phyloP scores from a whole-genome alignment of 2,888 invertebrate genomes.

The Anthrax anthrax region DNA sequence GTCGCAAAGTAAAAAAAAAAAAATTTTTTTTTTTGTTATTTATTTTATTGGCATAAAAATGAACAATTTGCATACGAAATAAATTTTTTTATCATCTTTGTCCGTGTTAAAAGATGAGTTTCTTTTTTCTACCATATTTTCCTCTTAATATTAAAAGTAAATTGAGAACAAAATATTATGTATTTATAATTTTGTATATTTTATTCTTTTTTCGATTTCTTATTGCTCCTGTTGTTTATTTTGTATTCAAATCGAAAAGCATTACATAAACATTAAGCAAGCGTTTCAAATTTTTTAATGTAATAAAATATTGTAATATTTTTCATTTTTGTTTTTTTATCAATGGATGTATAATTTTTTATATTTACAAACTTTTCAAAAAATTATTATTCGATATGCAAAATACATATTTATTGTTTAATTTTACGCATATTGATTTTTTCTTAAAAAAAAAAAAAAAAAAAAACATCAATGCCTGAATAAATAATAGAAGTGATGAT shows the following conservation, averaged over 20 bases:
- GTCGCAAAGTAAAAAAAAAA: background rate
- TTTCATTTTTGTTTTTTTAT: too few relatives aligned
- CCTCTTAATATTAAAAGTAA: too few relatives aligned
- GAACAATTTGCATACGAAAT: background rate
- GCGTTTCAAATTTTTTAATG: background rate
- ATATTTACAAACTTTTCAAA: too few relatives aligned
- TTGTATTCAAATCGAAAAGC: background rate
- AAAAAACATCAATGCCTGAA: background rate
- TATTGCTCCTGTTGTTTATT: too few relatives aligned
- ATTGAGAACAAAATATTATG: too few relatives aligned
- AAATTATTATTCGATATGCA: background rate
- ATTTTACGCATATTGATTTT: background rate
- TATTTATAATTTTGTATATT: too few relatives aligned
- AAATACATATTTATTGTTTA: background rate
- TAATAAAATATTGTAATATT: background rate
- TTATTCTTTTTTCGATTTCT: too few relatives aligned
- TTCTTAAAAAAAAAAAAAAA: too few relatives aligned
- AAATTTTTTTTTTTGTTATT: background rate
- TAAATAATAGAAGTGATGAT: background rate
- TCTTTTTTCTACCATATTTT: too few relatives aligned
- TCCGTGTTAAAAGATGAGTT: too few relatives aligned
- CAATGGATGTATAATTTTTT: too few relatives aligned
- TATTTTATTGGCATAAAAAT: background rate
- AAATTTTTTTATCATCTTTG: background rate
- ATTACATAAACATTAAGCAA: background rate